Evolutionary conservation across 2,113 vertebrate genomes (phyloP), one percentile per base, ranked within the genome.

Genomic region (Rynchops niger): DNA sequence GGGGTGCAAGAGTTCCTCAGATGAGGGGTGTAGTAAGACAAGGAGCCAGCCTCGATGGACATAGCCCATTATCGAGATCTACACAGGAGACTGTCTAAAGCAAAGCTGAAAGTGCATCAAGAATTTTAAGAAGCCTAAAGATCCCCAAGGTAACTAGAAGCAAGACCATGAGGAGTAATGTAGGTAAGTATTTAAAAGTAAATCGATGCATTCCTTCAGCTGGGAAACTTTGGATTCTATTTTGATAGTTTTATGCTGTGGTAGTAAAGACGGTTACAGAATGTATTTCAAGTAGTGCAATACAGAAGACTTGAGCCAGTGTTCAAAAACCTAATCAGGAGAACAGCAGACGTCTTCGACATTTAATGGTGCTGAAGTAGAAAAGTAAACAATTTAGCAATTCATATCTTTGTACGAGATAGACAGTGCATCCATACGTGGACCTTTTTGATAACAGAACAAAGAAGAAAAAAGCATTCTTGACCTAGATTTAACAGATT

Each of bases 131-230:
- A 87, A 83, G 16, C 63, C 71, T 59, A 1, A 74, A 95, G 32
- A 67, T 76, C 91, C 82, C 74, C 82, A 65, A 70, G 86, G 63
- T 86, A 90, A 93, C 86, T 38, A 83, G 91, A 84, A 96, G 91
- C 72, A 88, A 71, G 91, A 76, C 89, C 93, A 95, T 97, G 97
- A 95, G 87, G 27, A 95, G 50, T 73, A 55, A 85, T 96, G 79
- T 95, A 96, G 92, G 96, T 97, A 80, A 91, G 95, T 92, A 34
- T 59, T 77, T 16, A 11, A 2, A 43, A 30, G 25, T 20, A 45
- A 76, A 67, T 40, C 29, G 2, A 0, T 15, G 55, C 17, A 6
- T 56, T 82, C 45, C 3, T 55, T 32, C 45, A 49, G 27, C 53
- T 26, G 65, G 34, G 36, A 27, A 66, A 42, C 61, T 42, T 63